Conservation (phyloP, 1,140 invertebrate genomes). For the Thrips palmi region DNA sequence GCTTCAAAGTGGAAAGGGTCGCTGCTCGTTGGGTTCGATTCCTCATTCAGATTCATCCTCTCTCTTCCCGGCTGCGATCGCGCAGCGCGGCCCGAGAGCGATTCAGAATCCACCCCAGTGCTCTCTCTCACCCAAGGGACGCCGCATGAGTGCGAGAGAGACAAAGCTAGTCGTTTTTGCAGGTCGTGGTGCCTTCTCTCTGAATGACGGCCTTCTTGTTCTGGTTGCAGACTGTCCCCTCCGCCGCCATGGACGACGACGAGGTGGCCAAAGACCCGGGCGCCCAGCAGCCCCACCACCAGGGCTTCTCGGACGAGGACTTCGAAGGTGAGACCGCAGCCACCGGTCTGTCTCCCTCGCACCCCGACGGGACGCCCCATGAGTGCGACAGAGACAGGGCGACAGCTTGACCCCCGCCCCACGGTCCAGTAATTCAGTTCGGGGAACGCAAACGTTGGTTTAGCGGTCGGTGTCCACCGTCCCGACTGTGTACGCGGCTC, state of each 20-base stretch:
- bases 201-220: too few relatives aligned
- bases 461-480: background rate
- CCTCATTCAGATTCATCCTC: too few relatives aligned
- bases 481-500: background rate
- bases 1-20: too few relatives aligned
- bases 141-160: too few relatives aligned
- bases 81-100: too few relatives aligned
- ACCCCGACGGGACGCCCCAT: background rate
- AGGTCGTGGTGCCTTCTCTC: too few relatives aligned
- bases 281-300: conserved; percentile 47
- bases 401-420: background rate
- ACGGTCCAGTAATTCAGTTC: background rate
- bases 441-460: background rate
- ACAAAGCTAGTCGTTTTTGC: too few relatives aligned
- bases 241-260: conserved; percentile 38
- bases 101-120: too few relatives aligned
- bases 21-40: too few relatives aligned
- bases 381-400: background rate
- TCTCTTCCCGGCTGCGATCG: too few relatives aligned
- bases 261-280: conserved; percentile 70
- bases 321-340: conserved; percentile 52
- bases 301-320: conserved; percentile 67
- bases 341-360: background rate
- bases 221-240: too few relatives aligned
- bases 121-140: too few relatives aligned